Conservation (phyloP, 2,888 invertebrate genomes). For the Dynastes hyllus region DNA sequence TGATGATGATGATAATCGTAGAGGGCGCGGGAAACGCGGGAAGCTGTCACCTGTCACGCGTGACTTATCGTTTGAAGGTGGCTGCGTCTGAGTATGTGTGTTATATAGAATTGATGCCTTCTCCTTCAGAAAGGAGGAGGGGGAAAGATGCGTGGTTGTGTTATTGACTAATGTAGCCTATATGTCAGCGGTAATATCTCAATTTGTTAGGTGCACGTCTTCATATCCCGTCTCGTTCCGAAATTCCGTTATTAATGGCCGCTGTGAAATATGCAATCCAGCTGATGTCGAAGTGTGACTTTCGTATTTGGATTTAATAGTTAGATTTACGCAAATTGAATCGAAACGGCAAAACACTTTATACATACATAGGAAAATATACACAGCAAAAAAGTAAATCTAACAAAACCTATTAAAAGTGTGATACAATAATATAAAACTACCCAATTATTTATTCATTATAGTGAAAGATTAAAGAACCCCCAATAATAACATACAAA, state of each 20-base stretch:
- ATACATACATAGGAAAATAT: too few relatives aligned
- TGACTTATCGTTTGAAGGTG: slow-evolving; percentile 58
- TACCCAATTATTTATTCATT: too few relatives aligned
- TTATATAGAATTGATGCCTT: background rate
- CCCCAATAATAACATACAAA: too few relatives aligned
- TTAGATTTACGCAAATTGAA: too few relatives aligned
- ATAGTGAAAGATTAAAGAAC: too few relatives aligned
- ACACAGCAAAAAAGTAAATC: too few relatives aligned
- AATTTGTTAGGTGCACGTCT: slow-evolving; percentile 44
- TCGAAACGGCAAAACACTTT: too few relatives aligned
- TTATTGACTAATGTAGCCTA: slow-evolving; percentile 53
- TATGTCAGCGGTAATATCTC: slow-evolving; percentile 49
- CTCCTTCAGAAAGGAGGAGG: slow-evolving; percentile 18
- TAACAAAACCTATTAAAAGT: too few relatives aligned
- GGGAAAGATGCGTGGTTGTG: background rate
- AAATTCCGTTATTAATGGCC: slow-evolving; percentile 28
- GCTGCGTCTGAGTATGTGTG: slow-evolving; percentile 45
- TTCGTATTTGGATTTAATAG: too few relatives aligned
- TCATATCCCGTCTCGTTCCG: slow-evolving; percentile 32
- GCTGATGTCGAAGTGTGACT: too few relatives aligned
- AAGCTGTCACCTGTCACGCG: slow-evolving; percentile 55
- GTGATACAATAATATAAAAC: too few relatives aligned
- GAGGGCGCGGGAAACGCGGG: slow-evolving; percentile 10
- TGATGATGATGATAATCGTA: slow-evolving; percentile 4
- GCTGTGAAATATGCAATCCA: slow-evolving; percentile 14